Evolutionary conservation across 2,797 vertebrate genomes (phyloP), one percentile per base, ranked within the genome.

Genomic region (Pseudomugil tenellus): DNA sequence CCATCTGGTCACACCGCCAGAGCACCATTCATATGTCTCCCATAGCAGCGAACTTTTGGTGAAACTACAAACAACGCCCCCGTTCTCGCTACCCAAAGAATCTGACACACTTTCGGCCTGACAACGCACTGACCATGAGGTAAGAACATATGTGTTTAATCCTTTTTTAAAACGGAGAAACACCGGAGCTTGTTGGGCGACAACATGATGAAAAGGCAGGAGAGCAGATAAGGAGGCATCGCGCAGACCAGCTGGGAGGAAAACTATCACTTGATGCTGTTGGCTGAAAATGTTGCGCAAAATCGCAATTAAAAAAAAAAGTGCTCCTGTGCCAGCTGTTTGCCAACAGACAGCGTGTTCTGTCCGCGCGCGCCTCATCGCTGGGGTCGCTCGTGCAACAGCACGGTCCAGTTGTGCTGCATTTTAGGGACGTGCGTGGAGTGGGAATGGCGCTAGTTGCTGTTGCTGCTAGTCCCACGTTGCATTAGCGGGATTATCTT

Each of bases 121-220:
- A 70, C 63, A 53, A 60, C 74, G 63, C 67, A 53, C 57, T 58
- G 71, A 78, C 3, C 87, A 94, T 94, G 93, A 94, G 93, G 93
- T 94, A 88, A 93, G 91, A 67, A 32, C 58, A 51, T 28, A 1
- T 37, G 2, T n/a, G n/a, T n/a, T n/a, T n/a, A n/a, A n/a, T n/a
- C n/a, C n/a, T n/a, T n/a, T n/a, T n/a, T n/a, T n/a, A n/a, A n/a
- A n/a, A n/a, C n/a, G n/a, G n/a, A n/a, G n/a, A n/a, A n/a, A n/a
- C n/a, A n/a, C n/a, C n/a, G n/a, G n/a, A n/a, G n/a, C n/a, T n/a
- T n/a, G n/a, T n/a, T n/a, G n/a, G 16, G 23, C 0, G 16, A 19
- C 31, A 51, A n/a, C 49, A 13, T n/a, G 76, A 46, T 64, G 25
- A 64, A 68, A 34, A 76, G 72, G 67, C 29, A 14, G 46, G 62